phyloP scores from a whole-genome alignment of 2,797 vertebrate genomes.

The Acrossocheilus fasciatus region DNA sequence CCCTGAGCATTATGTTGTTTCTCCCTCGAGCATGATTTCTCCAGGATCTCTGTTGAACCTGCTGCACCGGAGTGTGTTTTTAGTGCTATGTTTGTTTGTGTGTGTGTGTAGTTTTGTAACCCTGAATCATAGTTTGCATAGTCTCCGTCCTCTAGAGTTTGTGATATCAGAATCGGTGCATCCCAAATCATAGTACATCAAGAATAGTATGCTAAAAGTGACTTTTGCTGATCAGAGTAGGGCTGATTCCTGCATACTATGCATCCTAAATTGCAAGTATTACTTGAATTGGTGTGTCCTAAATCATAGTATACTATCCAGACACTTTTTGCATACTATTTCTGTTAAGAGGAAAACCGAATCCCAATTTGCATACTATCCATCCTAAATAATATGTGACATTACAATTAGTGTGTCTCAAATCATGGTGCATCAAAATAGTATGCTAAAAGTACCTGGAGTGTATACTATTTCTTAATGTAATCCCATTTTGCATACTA shows the following conservation, averaged over 20 bases:
- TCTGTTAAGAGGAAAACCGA: background rate
- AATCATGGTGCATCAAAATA: background rate
- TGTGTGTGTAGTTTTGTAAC: background rate
- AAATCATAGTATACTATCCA: background rate
- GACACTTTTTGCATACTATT: background rate
- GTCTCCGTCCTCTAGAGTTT: background rate
- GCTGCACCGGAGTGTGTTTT: background rate
- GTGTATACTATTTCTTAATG: background rate
- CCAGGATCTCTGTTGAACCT: background rate
- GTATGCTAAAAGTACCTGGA: background rate
- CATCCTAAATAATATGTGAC: background rate
- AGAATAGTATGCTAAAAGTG: background rate
- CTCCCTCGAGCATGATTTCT: conserved; percentile 23
- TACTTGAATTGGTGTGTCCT: background rate
- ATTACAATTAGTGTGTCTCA: background rate
- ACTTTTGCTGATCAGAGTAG: background rate
- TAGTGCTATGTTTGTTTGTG: background rate
- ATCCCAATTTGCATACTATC: background rate
- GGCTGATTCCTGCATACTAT: background rate
- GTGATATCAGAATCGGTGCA: background rate
- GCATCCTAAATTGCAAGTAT: background rate
- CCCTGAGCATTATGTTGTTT: conserved; percentile 21
- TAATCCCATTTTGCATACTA: background rate
- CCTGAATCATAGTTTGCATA: conserved; percentile 39
- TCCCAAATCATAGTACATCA: background rate